Evolutionary conservation across 2,797 vertebrate genomes (phyloP).

Genomic region (Labeo calbasu): DNA sequence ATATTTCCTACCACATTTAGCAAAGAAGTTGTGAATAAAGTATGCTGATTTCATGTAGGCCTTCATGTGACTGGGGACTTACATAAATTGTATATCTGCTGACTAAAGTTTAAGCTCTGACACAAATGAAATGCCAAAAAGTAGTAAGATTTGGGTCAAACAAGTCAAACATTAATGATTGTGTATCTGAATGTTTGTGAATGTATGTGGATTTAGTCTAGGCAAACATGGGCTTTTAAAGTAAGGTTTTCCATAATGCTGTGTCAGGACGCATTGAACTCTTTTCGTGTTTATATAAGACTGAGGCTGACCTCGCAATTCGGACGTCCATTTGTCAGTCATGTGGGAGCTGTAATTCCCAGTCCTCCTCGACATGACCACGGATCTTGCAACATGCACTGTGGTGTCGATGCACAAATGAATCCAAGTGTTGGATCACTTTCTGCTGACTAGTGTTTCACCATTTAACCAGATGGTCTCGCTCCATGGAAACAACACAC

Average conservation of each 20-base stretch:
- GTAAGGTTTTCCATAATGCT: not conserved
- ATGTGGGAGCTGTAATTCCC: not conserved
- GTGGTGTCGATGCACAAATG: not conserved
- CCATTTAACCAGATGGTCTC: conserved; percentile 44
- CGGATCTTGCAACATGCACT: not conserved
- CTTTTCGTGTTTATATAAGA: not conserved
- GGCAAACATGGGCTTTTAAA: conserved; percentile 10
- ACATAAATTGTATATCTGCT: not conserved
- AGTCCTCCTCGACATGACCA: not conserved
- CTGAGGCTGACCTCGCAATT: not conserved
- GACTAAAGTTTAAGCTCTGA: not conserved
- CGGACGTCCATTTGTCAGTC: not conserved
- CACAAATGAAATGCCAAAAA: not conserved
- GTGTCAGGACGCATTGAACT: not conserved
- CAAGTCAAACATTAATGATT: conserved; percentile 9
- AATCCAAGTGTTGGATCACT: conserved; percentile 15
- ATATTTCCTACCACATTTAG: not conserved
- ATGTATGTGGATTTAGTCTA: not conserved
- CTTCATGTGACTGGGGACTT: not conserved
- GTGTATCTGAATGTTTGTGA: conserved; percentile 24
- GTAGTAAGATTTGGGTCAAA: not conserved
- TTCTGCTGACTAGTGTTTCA: conserved; percentile 46
- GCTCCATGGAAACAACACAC: conserved; percentile 29
- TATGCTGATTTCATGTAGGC: not conserved
- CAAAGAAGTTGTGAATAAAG: conserved; percentile 1